Evolutionary conservation across 1,140 invertebrate genomes (phyloP).

Genomic region (Oncopeltus fasciatus): DNA sequence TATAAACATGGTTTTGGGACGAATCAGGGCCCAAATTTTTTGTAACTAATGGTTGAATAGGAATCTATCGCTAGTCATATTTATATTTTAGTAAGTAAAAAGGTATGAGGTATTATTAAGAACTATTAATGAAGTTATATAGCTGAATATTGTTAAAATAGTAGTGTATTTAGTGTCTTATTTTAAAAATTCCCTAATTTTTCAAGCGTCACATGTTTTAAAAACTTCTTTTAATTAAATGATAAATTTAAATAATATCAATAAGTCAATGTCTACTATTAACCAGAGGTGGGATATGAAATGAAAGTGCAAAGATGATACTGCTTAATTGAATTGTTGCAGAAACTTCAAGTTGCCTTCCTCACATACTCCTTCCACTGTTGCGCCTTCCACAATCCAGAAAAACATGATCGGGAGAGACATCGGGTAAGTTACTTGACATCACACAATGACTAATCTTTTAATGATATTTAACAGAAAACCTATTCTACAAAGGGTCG

Average conservation of each 20-base stretch:
- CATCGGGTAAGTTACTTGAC: conserved; percentile 27
- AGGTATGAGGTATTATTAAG: too few relatives aligned
- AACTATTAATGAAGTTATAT: too few relatives aligned
- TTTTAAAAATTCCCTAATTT: not conserved
- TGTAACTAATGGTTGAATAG: too few relatives aligned
- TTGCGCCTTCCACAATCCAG: conserved; percentile 42
- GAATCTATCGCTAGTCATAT: too few relatives aligned
- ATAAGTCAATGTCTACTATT: not conserved
- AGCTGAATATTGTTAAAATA: not conserved
- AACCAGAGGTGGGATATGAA: not conserved
- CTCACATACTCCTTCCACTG: conserved; percentile 48
- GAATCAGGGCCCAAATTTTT: too few relatives aligned
- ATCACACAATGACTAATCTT: too few relatives aligned
- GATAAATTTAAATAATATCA: not conserved
- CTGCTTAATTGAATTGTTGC: conserved; percentile 29
- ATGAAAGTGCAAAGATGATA: too few relatives aligned
- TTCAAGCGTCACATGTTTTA: not conserved
- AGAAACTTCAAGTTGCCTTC: conserved; percentile 34
- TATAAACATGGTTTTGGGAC: too few relatives aligned
- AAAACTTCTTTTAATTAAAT: not conserved
- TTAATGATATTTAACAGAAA: too few relatives aligned
- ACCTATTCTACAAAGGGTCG: too few relatives aligned
- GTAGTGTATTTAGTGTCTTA: not conserved
- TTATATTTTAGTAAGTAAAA: too few relatives aligned
- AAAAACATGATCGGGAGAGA: conserved; percentile 33